Base-by-base conservation (phyloP, 1,140 invertebrate species). In the Drosophila asahinai region DNA sequence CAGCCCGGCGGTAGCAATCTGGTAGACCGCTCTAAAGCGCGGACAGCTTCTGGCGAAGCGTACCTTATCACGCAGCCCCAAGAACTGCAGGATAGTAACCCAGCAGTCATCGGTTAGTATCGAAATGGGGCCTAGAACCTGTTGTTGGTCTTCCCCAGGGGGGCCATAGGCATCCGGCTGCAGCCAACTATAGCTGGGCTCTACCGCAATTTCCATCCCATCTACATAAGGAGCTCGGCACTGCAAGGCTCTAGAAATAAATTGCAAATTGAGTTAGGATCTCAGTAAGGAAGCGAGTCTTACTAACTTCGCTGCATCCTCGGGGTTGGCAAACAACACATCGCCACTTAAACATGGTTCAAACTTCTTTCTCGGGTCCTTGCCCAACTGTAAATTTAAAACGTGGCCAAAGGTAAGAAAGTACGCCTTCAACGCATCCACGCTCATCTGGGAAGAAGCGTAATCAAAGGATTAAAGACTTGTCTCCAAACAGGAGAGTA, bases 171-270 rank as follows among this genome's bases (percentile, higher is more conserved):
- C 82, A 11, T 60, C 60, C 0, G 89, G 86, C 55, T 91, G 89
- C 58, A 75, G 65, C 89, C 89, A 91, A 36, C 86, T 91, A 19
- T 87, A 59, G 30, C 83, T 79, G 43, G 89, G 64, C 12, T 71
- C 30, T 0, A 80, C 73, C 4, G 40, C 14, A 4, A 90, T 27
- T 0, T 42, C 0, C 5, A 9, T 2, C 1, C 52, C 48, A 8
- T 61, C 51, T 11, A 62, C 17, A 51, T 60, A 12, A 43, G 72
- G 70, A 2, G 63, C 45, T 7, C 30, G 45, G n/a, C 61, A 52
- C 2, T 15, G 22, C 54, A 86, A 14, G 2, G 55, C 67, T 27
- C 75, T 74, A 40, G 5, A n/a, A 48, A 22, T n/a, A 11, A 19
- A 9, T 11, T n/a, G 5, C 0, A 43, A 1, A 11, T 3, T 0